Conservation (phyloP, 2,113 vertebrate species). For the Crypturellus undulatus region DNA sequence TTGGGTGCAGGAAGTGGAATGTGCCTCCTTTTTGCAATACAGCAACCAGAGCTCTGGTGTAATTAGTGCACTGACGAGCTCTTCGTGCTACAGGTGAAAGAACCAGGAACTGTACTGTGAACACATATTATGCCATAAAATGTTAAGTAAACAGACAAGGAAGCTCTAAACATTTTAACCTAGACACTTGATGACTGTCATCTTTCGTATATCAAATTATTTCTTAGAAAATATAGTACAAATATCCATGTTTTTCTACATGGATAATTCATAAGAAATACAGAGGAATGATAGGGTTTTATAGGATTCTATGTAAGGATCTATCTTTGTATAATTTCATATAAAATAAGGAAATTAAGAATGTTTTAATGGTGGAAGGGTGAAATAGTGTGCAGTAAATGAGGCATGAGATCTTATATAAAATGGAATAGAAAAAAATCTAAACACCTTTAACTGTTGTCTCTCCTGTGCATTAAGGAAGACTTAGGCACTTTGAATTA, state of each 20-base stretch:
- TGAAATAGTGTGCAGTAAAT: background rate
- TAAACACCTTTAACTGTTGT: background rate
- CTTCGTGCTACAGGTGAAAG: background rate
- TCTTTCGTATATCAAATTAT: background rate
- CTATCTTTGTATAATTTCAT: background rate
- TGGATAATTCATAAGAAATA: background rate
- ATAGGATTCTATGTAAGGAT: background rate
- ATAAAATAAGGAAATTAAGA: background rate
- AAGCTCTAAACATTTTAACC: background rate
- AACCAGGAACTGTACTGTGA: background rate
- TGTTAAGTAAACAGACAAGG: background rate
- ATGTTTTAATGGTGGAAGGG: background rate
- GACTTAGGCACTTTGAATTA: background rate
- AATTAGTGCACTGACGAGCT: background rate
- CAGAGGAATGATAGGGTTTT: background rate
- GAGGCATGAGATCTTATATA: background rate
- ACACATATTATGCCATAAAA: background rate
- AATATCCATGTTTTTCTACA: background rate
- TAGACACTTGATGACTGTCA: background rate
- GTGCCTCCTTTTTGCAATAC: background rate
- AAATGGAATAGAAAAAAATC: background rate
- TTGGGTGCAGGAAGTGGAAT: background rate
- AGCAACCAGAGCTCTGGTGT: background rate
- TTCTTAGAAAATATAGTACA: background rate
- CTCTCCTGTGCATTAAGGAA: fast-evolving